Conservation (phyloP, 2,113 vertebrate genomes). For the Colistium nudipinnis region DNA sequence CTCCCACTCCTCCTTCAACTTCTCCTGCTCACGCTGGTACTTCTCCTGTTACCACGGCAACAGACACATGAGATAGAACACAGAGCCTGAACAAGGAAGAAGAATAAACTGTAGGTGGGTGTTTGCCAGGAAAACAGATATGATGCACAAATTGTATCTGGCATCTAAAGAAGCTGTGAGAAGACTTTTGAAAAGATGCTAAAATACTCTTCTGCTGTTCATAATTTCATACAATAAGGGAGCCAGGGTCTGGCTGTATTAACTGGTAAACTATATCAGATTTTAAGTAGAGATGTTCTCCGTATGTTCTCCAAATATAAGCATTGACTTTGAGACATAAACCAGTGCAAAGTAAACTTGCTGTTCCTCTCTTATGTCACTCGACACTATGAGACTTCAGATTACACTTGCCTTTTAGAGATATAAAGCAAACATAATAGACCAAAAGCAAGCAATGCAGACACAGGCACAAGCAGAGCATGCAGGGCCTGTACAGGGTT, state of each 20-base stretch:
- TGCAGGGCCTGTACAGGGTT: slow-evolving; percentile 44
- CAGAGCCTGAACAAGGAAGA: slow-evolving; percentile 31
- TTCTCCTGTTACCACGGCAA: slow-evolving; percentile 86
- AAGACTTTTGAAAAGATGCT: neutral
- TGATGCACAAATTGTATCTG: neutral
- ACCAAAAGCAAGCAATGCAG: slow-evolving; percentile 27
- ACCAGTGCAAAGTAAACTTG: neutral
- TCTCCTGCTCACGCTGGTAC: slow-evolving; percentile 93
- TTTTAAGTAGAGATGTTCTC: neutral
- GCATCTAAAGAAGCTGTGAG: neutral
- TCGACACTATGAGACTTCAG: slow-evolving; percentile 1
- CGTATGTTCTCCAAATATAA: neutral
- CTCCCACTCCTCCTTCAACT: slow-evolving; percentile 97
- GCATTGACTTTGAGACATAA: neutral
- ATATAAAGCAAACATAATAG: slow-evolving; percentile 33
- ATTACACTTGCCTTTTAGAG: slow-evolving; percentile 20
- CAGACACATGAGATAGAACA: slow-evolving; percentile 64
- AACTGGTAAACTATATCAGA: neutral
- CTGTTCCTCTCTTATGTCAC: neutral
- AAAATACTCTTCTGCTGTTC: neutral
- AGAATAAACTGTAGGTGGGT: slow-evolving; percentile 17
- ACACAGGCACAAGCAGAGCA: slow-evolving; percentile 32
- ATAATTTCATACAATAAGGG: neutral
- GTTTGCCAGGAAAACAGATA: slow-evolving; percentile 6
- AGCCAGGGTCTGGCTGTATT: neutral